A percentile compares a stretch with the other conserved stretches of the same genome.
Conservation (phyloP, 2,113 vertebrate species). For the Ophiodon elongatus region DNA sequence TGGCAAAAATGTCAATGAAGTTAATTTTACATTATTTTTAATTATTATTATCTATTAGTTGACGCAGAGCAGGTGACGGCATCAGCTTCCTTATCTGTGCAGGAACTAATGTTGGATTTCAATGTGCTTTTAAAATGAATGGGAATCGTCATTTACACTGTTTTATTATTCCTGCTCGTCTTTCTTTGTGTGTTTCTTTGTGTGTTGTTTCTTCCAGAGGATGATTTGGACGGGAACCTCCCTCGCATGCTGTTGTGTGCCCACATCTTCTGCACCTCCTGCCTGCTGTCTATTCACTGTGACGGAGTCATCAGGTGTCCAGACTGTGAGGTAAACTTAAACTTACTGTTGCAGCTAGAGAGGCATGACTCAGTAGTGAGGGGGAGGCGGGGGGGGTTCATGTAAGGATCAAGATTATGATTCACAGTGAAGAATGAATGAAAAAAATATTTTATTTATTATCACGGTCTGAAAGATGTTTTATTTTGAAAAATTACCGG, state of each 20-base stretch:
- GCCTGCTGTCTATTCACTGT: slow-evolving; percentile 68
- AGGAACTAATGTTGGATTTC: not conserved
- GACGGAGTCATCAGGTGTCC: slow-evolving; percentile 71
- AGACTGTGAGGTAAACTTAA: slow-evolving; percentile 74
- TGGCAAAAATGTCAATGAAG: not conserved
- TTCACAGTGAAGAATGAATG: no score
- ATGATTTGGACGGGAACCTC: slow-evolving; percentile 66
- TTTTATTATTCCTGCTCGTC: not conserved
- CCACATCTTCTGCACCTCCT: slow-evolving; percentile 80
- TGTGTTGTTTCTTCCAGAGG: slow-evolving; percentile 54
- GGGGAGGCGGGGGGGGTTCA: no score
- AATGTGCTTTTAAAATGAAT: not conserved
- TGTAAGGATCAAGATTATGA: no score
- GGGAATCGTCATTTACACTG: not conserved
- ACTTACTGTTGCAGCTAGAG: no score
- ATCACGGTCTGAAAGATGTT: no score
- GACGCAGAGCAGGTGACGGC: not conserved
- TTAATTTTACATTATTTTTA: not conserved
- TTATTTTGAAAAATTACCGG: no score
- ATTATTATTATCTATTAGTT: not conserved
- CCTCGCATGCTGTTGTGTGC: slow-evolving; percentile 77
- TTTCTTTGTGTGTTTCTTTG: not conserved
- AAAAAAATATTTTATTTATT: no score
- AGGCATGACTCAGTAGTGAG: no score
- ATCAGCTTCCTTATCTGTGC: not conserved